phyloP scores from a whole-genome alignment of 2,113 vertebrate genomes.

The Cacatua alba region DNA sequence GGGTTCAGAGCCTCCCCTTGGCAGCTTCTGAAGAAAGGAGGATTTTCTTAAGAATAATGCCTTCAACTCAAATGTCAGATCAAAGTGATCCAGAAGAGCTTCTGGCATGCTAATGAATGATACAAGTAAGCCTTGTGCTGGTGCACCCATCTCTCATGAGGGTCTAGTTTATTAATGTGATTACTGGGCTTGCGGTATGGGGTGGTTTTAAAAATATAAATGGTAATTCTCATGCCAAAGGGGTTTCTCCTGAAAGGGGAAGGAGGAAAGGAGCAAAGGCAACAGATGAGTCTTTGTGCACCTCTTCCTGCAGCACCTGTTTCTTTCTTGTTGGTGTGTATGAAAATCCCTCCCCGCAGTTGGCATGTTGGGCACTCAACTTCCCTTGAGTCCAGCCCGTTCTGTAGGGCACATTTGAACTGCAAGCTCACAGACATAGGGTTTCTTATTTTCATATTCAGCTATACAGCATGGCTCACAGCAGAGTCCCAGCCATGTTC shows the following conservation, averaged over 20 bases:
- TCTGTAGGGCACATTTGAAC: not conserved
- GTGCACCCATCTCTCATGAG: not conserved
- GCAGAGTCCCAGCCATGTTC: not conserved
- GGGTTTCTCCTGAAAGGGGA: not conserved
- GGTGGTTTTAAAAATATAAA: not conserved
- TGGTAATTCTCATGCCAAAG: not conserved
- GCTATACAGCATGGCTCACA: not conserved
- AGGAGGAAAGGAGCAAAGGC: not conserved
- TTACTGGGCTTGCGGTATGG: not conserved
- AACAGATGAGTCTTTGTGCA: not conserved
- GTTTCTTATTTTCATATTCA: not conserved
- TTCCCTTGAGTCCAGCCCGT: not conserved
- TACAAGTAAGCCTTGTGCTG: not conserved
- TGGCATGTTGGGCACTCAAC: not conserved
- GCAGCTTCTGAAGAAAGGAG: not conserved
- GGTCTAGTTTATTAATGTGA: not conserved
- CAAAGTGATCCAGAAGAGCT: not conserved
- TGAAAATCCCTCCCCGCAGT: accelerated
- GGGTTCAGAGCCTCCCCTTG: not conserved
- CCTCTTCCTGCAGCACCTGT: not conserved
- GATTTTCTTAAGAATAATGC: not conserved
- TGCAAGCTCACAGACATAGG: not conserved
- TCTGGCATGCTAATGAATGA: not conserved
- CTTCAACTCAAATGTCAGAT: not conserved
- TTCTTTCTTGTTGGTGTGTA: not conserved